A percentile compares a stretch with the other conserved stretches of the same genome.
phyloP scores from a whole-genome alignment of 2,113 vertebrate genomes.

The Ceyx cyanopectus region DNA sequence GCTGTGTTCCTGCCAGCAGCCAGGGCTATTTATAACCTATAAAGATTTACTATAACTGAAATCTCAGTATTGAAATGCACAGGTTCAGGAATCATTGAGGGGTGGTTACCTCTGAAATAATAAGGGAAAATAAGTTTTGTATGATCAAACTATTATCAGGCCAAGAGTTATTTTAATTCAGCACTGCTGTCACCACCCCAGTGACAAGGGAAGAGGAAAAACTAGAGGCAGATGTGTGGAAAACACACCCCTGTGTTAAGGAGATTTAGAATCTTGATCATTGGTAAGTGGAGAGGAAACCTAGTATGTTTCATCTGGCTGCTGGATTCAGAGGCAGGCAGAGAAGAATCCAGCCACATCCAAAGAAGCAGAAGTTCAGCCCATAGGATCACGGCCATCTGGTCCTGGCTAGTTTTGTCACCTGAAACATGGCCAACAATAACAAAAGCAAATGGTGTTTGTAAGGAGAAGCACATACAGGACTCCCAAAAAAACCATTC shows the following conservation, averaged over 20 bases:
- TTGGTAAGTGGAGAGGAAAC: background rate
- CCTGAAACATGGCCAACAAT: background rate
- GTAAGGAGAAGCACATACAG: background rate
- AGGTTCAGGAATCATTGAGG: background rate
- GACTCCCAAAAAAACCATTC: background rate
- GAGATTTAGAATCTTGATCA: background rate
- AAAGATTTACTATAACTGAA: background rate
- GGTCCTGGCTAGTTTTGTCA: background rate
- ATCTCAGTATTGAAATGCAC: background rate
- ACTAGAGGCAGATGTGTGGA: slow-evolving; percentile 16
- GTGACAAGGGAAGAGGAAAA: background rate
- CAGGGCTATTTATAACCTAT: background rate
- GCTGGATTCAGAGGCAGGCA: fast-evolving
- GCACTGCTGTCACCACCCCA: background rate
- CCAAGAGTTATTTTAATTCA: background rate
- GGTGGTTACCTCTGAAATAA: background rate
- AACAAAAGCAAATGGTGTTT: background rate
- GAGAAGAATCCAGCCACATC: background rate
- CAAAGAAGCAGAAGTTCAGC: background rate
- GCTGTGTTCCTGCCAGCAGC: background rate
- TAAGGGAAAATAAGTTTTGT: background rate
- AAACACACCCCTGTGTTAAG: background rate
- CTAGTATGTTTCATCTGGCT: background rate
- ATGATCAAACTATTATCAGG: background rate
- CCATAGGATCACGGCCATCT: background rate